Evolutionary conservation across 2,797 vertebrate species (phyloP).

Genomic region (Discoglossus pictus): DNA sequence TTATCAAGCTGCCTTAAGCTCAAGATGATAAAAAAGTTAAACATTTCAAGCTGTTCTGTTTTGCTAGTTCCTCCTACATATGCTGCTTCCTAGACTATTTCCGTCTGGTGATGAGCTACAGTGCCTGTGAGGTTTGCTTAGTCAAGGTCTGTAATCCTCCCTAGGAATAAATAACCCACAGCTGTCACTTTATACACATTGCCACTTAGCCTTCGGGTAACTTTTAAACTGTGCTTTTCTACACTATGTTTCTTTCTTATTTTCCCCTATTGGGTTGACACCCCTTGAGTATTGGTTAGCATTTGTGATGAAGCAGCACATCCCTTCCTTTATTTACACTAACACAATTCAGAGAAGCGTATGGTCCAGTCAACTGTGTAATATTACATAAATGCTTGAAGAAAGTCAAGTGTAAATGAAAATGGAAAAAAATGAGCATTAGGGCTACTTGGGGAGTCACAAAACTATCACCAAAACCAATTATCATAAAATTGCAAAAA

Average conservation of each 20-base stretch:
- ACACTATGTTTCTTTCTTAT: neutral
- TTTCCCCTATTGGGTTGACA: neutral
- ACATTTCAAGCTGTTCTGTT: slow-evolving; percentile 46
- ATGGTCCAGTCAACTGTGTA: no score
- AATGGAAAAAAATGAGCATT: no score
- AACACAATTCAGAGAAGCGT: no score
- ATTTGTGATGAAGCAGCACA: neutral
- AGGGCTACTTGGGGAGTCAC: no score
- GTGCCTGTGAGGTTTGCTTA: slow-evolving; percentile 43
- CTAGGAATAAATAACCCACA: slow-evolving; percentile 43
- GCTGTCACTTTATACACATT: slow-evolving; percentile 44
- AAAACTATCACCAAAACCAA: no score
- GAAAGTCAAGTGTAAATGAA: no score
- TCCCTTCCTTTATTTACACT: no score
- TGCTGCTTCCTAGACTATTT: slow-evolving; percentile 37
- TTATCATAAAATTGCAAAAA: no score
- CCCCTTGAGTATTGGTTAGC: slow-evolving; percentile 1
- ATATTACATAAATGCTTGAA: no score
- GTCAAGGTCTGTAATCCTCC: slow-evolving; percentile 48
- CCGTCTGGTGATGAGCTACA: slow-evolving; percentile 40
- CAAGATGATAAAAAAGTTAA: slow-evolving; percentile 48
- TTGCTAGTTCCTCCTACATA: slow-evolving; percentile 34
- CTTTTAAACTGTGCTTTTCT: slow-evolving; percentile 12
- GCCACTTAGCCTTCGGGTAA: slow-evolving; percentile 31
- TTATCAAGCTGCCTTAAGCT: slow-evolving; percentile 40